Conservation (phyloP, 2,113 vertebrate genomes). For the Aptenodytes patagonicus region DNA sequence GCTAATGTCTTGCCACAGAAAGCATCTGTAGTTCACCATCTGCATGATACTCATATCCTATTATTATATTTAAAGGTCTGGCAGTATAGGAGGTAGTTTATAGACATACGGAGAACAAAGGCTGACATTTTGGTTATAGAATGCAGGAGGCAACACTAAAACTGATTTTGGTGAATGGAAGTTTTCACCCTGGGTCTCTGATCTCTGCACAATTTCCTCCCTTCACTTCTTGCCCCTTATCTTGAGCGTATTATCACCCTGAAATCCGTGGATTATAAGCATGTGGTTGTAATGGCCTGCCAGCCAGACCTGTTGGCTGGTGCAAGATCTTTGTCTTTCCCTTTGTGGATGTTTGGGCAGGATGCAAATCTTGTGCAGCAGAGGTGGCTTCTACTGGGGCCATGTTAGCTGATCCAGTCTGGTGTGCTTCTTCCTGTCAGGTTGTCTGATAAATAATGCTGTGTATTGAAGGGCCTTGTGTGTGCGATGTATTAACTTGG, state of each 20-base stretch:
- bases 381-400: not conserved
- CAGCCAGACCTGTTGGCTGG: not conserved
- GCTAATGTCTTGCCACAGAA: not conserved
- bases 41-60: not conserved
- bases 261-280: not conserved
- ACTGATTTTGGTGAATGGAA: not conserved
- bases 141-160: not conserved
- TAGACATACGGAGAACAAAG: not conserved
- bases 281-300: not conserved
- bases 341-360: not conserved
- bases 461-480: not conserved
- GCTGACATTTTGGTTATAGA: not conserved
- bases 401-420: not conserved
- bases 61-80: not conserved
- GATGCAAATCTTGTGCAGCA: not conserved
- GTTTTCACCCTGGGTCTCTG: not conserved
- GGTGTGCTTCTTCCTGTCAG: not conserved
- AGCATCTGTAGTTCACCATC: not conserved
- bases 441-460: not conserved
- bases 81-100: not conserved
- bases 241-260: not conserved
- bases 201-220: not conserved
- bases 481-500: not conserved
- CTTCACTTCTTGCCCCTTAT: not conserved
- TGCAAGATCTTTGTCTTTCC: not conserved